phyloP scores from a whole-genome alignment of 2,113 vertebrate genomes.

The Lepus timidus region DNA sequence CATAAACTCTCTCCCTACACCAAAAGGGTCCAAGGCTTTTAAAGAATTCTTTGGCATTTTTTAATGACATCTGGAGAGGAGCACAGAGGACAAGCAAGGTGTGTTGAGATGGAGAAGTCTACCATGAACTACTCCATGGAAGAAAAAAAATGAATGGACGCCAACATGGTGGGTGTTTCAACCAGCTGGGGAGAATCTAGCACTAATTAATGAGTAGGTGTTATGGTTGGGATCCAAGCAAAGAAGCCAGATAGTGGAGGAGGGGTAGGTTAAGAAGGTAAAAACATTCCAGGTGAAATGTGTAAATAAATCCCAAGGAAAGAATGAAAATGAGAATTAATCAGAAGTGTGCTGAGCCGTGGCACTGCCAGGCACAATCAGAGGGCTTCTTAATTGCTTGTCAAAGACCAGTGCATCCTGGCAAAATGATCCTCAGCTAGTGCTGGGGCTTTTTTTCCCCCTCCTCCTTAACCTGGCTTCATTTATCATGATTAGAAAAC shows the following conservation, averaged over 20 bases:
- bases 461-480: slow-evolving; percentile 40
- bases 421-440: slow-evolving; percentile 84
- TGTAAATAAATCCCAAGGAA: slow-evolving; percentile 86
- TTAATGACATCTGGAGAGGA: not conserved
- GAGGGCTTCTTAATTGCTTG: slow-evolving; percentile 86
- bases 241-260: not conserved
- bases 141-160: not conserved
- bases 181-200: not conserved
- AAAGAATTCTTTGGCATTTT: not conserved
- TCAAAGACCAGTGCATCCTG: slow-evolving; percentile 85
- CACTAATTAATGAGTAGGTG: not conserved
- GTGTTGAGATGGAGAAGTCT: not conserved
- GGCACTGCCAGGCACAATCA: slow-evolving; percentile 75
- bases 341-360: slow-evolving; percentile 78
- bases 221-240: not conserved
- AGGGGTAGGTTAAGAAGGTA: slow-evolving; percentile 55
- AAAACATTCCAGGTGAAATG: slow-evolving; percentile 75
- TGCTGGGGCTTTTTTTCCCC: slow-evolving; percentile 20
- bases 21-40: not conserved
- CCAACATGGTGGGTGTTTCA: not conserved
- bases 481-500: slow-evolving; percentile 85
- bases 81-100: not conserved
- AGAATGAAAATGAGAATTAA: slow-evolving; percentile 84
- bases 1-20: not conserved
- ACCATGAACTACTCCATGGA: not conserved